Evolutionary conservation across 2,888 invertebrate species (phyloP), one percentile per base, ranked within the genome.

Genomic region (Altica lythri): DNA sequence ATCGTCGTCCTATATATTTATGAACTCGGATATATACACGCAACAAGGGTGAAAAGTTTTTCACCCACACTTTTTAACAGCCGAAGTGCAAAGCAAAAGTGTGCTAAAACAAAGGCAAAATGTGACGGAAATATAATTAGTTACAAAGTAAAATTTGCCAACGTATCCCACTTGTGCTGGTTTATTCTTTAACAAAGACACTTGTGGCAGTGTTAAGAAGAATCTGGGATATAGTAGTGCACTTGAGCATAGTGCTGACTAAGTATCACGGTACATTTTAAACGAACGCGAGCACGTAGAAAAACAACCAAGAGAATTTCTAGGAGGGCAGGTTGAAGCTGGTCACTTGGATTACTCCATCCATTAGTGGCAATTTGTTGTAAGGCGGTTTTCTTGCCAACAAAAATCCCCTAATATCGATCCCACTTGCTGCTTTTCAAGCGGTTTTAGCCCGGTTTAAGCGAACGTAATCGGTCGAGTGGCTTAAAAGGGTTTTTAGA

Each of bases 361-460:
- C 65, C 62, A 65, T 65, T 65, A 65, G 65, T 60, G 60, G 62
- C 65, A 63, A 65, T 65, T 65, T 65, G 65, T 65, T 65, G 60
- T 54, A 55, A 58, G 57, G 52, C 47, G 51, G 53, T 52, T 50
- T 46, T 52, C 48, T 30, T 30, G 10, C 38, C 48, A 30, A 38
- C 43, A 53, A 53, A 58, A 62, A 62, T 56, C 47, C 50, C 51
- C 47, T 48, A 30, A 19, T 51, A 61, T 61, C 59, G 61, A 61
- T 61, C 55, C 45, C 27, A 22, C 37, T 34, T 22, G 53, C 49
- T 53, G 57, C 56, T 40, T 57, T 50, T 48, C 40, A 55, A 53
- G 53, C 34, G 47, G 37, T 34, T 27, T 34, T 50, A 32, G 49
- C 22, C 19, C 49, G 35, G 49, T 50, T 18, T 14, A 17, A 18